A percentile compares a stretch with the other conserved stretches of the same genome.
Evolutionary conservation across 2,888 invertebrate genomes (phyloP).

Genomic region (Andrena hattorfiana): DNA sequence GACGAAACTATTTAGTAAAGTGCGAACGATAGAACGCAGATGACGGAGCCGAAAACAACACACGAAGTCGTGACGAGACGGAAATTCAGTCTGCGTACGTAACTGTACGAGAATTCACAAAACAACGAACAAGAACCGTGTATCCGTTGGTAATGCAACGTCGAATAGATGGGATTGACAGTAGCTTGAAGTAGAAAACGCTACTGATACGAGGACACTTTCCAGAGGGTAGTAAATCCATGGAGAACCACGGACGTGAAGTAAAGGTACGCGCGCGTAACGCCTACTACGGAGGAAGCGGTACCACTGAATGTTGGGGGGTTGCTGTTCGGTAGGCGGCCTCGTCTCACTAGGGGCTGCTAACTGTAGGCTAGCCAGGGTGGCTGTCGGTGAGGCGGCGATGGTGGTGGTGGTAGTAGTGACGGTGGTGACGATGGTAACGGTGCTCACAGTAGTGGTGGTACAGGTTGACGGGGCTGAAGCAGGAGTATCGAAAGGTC

Average conservation of each 20-base stretch:
- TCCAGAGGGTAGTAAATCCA: conserved; percentile 16
- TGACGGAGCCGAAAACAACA: not conserved
- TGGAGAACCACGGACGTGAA: conserved; percentile 31
- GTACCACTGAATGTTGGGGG: conserved; percentile 80
- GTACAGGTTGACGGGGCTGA: conserved; percentile 39
- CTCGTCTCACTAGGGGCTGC: conserved; percentile 58
- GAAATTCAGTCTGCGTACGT: not conserved
- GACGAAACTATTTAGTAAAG: not conserved
- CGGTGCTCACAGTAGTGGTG: conserved; percentile 29
- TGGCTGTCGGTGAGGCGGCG: conserved; percentile 30
- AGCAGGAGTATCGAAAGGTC: conserved; percentile 58
- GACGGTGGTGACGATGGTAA: conserved; percentile 38
- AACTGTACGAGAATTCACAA: not conserved
- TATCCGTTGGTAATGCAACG: not conserved
- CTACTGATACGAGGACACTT: conserved; percentile 19
- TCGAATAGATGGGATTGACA: not conserved
- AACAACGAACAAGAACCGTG: not conserved
- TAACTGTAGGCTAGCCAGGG: conserved; percentile 54
- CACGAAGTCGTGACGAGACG: not conserved
- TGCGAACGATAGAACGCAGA: not conserved
- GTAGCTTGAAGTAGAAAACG: not conserved
- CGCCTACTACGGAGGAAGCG: conserved; percentile 80
- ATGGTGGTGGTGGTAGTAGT: conserved; percentile 44
- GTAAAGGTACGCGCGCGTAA: conserved; percentile 53
- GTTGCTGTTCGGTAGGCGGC: conserved; percentile 73